Evolutionary conservation across 1,140 invertebrate genomes (phyloP), one percentile per base, ranked within the genome.

Genomic region (Aradophagus sp.): DNA sequence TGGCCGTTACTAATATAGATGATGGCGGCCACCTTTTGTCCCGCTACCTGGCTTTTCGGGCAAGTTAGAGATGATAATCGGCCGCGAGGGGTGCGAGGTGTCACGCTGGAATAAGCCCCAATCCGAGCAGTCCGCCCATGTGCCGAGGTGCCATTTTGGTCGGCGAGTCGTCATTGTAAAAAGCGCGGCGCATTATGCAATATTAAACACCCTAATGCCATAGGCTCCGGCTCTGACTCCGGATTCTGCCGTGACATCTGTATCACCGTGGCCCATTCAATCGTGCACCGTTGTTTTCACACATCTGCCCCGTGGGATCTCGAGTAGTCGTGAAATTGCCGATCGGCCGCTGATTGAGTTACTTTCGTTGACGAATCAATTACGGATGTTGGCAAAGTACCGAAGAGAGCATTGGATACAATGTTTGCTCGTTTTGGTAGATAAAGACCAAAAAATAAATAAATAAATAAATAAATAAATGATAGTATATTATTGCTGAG

Each of bases 141-240:
- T 70, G 55, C 62, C 13, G 55, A 15, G 58, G 50, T 39, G 61
- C 68, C 68, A 72, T 72, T 72, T 66, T 66, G 36, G 36, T 19
- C 44, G 34, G 15, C 45, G 12, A 17, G 12, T 38, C 31, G 27
- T 26, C 52, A 74, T 72, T 73, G 73, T 75, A 62, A 74, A 73
- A 67, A 58, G 52, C 41, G 58, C 45, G 47, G 26, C 59, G 55
- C 73, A 82, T 84, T 81, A 80, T 75, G 72, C 63, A 72, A 79
- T 80, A 83, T 83, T 84, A 84, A 80, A 63, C 73, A 78, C 79
- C 78, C 76, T 80, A 81, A 79, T 82, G 78, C 72, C 66, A n/a
- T 66, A 68, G 59, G 1, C 27, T 36, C 15, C 32, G 4, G 7
- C 31, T 42, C 34, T 47, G 65, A 44, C 47, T 41, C 45, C 36